A percentile compares a stretch with the other conserved stretches of the same genome.
These are phyloP conservation scores for Edolisoma coerulescens DNA, from an alignment of 2,113 vertebrate species.

Conservation along the genomic window DNA sequence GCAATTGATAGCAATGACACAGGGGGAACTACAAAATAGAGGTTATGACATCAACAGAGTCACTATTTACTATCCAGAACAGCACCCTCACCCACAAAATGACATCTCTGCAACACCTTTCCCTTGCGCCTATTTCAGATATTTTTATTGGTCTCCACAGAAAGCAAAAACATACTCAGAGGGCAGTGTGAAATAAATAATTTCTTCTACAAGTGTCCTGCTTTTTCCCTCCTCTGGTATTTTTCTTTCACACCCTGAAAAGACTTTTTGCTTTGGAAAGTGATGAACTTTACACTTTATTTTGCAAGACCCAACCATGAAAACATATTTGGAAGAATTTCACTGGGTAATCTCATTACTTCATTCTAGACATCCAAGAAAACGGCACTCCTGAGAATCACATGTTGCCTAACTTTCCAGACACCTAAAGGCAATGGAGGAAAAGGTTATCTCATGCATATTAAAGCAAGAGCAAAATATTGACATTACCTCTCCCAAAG, in stretches of 20 bases:
- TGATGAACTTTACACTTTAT: not conserved
- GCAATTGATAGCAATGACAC: not conserved
- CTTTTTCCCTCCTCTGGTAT: not conserved
- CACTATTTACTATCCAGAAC: not conserved
- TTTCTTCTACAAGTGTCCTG: not conserved
- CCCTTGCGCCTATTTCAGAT: not conserved
- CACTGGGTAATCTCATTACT: not conserved
- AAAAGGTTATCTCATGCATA: not conserved
- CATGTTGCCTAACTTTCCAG: not conserved
- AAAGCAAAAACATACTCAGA: not conserved
- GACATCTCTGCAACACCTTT: not conserved
- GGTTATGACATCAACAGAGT: not conserved
- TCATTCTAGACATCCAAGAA: not conserved
- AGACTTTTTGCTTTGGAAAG: not conserved
- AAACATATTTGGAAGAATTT: not conserved
- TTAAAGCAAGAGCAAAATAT: not conserved
- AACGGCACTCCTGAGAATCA: not conserved
- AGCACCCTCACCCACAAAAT: not conserved
- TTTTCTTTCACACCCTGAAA: not conserved
- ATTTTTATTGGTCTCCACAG: not conserved
- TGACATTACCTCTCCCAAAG: constrained; percentile 68
- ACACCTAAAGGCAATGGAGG: not conserved
- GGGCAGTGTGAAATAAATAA: not conserved
- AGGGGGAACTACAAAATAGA: not conserved
- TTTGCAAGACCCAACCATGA: not conserved